Evolutionary conservation across 2,797 vertebrate species (phyloP).

Genomic region (Acrocephalus scirpaceus): DNA sequence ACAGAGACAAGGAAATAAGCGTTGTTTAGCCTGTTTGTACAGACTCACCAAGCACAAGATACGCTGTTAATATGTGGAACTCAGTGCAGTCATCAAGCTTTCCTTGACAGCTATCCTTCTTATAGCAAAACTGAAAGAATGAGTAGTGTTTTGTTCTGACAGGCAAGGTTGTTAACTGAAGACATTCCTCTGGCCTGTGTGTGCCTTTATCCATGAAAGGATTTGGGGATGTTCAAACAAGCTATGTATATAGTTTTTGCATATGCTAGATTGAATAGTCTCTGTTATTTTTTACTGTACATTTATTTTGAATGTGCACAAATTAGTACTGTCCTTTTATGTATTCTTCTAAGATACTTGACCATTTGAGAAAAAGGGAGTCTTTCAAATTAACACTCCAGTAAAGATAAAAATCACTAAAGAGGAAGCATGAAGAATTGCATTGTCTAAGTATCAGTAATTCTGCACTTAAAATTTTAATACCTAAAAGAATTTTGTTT

Average conservation of each 20-base stretch:
- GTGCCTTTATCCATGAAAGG: background rate
- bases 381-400: background rate
- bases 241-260: background rate
- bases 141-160: background rate
- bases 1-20: background rate
- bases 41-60: background rate
- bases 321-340: background rate
- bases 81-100: background rate
- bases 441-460: background rate
- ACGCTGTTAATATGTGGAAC: background rate
- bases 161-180: background rate
- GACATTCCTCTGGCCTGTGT: background rate
- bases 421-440: background rate
- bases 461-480: background rate
- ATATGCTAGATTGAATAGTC: background rate
- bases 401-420: background rate
- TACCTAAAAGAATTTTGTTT: background rate
- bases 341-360: background rate
- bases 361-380: background rate
- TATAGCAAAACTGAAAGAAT: background rate
- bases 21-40: background rate
- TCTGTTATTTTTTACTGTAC: background rate
- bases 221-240: background rate
- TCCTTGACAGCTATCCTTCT: background rate
- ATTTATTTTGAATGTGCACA: background rate